Percentiles rank a stretch among this genome's conserved stretches.
phyloP scores from a whole-genome alignment of 1,140 invertebrate genomes.

The Formica selysi region DNA sequence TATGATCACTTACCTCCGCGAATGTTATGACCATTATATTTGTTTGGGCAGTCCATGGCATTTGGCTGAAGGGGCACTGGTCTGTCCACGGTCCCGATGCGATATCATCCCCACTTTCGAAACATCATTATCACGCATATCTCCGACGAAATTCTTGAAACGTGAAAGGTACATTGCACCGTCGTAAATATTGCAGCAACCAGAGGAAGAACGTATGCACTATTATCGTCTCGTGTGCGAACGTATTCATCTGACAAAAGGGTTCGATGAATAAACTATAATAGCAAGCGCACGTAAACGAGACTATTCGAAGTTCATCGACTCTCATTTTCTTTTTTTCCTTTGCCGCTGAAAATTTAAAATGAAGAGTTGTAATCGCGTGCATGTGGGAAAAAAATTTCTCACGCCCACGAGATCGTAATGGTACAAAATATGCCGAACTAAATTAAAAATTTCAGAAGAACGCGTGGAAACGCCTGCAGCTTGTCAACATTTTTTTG shows the following conservation, averaged over 20 bases:
- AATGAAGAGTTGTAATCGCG: neutral
- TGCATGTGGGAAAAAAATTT: neutral
- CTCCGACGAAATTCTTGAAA: neutral
- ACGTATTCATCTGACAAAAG: neutral
- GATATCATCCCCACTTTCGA: neutral
- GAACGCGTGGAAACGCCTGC: neutral
- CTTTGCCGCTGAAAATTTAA: neutral
- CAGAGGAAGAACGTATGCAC: neutral
- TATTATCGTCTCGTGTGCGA: slow-evolving; percentile 6
- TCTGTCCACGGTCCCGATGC: neutral
- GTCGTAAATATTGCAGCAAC: slow-evolving; percentile 19
- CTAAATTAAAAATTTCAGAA: slow-evolving; percentile 7
- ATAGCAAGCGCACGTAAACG: neutral
- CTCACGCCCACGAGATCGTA: neutral
- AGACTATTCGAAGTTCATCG: neutral
- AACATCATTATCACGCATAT: slow-evolving; percentile 4
- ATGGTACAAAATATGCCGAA: neutral
- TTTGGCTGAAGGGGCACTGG: neutral
- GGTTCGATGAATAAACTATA: slow-evolving; percentile 15
- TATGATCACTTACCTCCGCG: no score
- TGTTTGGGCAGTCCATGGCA: slow-evolving; percentile 6
- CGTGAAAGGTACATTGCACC: neutral
- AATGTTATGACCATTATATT: neutral
- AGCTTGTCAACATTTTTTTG: slow-evolving; percentile 20
- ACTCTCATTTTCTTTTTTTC: neutral